Percentiles rank a stretch among this genome's conserved stretches.
phyloP scores from a whole-genome alignment of 2,888 invertebrate species.

The Campoplex capitator region DNA sequence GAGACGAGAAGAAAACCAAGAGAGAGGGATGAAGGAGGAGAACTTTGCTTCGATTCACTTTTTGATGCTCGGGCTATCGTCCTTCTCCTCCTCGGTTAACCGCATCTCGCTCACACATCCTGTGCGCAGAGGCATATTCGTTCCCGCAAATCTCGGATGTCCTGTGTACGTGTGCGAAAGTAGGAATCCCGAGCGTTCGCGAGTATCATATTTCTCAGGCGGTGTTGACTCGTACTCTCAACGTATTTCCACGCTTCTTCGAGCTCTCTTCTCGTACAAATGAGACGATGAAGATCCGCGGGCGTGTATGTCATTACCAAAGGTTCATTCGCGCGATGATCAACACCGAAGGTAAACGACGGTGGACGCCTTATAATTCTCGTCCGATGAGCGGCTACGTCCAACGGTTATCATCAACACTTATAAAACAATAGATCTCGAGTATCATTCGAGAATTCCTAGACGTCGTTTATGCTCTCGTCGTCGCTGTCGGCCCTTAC shows the following conservation, averaged over 20 bases:
- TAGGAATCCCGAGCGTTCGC: slow-evolving; percentile 58
- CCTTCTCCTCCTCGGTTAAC: slow-evolving; percentile 73
- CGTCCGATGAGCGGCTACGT: not conserved
- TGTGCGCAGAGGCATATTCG: slow-evolving; percentile 59
- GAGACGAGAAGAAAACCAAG: not conserved
- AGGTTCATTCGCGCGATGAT: not conserved
- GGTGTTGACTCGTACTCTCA: slow-evolving; percentile 16
- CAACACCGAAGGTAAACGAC: not conserved
- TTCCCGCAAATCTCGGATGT: slow-evolving; percentile 73
- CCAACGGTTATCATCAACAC: slow-evolving; percentile 5
- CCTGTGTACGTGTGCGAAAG: slow-evolving; percentile 60
- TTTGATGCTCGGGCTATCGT: not conserved
- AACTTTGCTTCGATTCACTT: slow-evolving; percentile 10
- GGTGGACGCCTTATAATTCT: not conserved
- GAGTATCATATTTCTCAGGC: slow-evolving; percentile 67
- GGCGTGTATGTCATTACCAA: not conserved
- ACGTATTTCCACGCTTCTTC: slow-evolving; percentile 19
- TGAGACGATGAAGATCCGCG: not conserved
- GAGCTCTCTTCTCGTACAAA: not conserved
- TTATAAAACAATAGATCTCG: slow-evolving; percentile 3
- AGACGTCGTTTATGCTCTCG: slow-evolving; percentile 84
- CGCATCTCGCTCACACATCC: slow-evolving; percentile 72
- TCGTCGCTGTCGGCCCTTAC: slow-evolving; percentile 82
- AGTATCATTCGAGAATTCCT: slow-evolving; percentile 68
- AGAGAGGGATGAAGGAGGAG: not conserved